phyloP scores from a whole-genome alignment of 2,888 invertebrate genomes.

The Eustalomyia histrio region DNA sequence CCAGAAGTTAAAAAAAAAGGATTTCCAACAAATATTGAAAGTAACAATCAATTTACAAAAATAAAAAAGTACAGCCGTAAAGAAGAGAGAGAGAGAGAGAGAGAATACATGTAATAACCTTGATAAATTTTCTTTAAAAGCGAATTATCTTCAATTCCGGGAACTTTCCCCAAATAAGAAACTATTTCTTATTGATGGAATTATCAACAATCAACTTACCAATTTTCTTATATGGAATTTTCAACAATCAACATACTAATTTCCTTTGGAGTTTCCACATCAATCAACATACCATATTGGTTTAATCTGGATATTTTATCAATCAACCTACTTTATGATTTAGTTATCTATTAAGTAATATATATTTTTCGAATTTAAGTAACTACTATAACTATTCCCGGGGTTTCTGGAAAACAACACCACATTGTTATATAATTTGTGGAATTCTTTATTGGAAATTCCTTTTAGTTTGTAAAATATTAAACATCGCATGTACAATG shows the following conservation, averaged over 20 bases:
- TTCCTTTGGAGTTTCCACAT: conserved; percentile 19
- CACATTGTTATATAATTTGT: no score
- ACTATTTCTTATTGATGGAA: conserved; percentile 5
- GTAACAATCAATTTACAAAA: conserved; percentile 3
- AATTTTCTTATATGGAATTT: not conserved
- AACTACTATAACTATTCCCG: no score
- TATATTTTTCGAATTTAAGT: no score
- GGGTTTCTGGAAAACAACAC: no score
- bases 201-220: conserved; percentile 55
- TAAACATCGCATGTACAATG: no score
- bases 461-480: no score
- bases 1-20: conserved; percentile 1
- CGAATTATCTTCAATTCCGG: not conserved
- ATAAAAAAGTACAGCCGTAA: not conserved
- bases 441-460: no score
- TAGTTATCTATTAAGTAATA: not conserved
- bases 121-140: not conserved
- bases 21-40: not conserved
- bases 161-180: conserved; percentile 5
- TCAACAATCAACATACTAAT: conserved; percentile 70
- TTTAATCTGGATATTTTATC: conserved; percentile 20
- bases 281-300: conserved; percentile 58
- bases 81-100: no score
- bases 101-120: no score
- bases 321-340: conserved; percentile 57